Evolutionary conservation across 2,888 invertebrate species (phyloP), one percentile per base, ranked within the genome.

Genomic region (Imbricaverruca yamaguchii): DNA sequence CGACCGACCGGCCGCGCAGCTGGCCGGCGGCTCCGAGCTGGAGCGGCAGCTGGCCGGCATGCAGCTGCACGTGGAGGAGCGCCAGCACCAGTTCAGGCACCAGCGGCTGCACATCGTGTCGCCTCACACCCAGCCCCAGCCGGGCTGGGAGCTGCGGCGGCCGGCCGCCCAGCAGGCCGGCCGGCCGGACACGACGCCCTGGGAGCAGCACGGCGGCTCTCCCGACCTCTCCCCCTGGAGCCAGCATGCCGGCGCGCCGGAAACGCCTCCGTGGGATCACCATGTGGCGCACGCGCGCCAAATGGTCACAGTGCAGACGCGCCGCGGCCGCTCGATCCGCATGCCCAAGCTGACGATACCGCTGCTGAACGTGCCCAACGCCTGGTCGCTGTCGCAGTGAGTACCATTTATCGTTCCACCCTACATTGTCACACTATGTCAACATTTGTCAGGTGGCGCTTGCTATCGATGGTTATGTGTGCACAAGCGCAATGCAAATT

Each of bases 201-300:
- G 77, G 23, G 81, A 82, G 8, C 87, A 87, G 67, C 90, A 90
- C 84, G 86, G 92, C 21, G 90, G 90, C 84, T 90, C 94, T 81
- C 94, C 93, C 69, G 94, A 94, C 82, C 88, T 94, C 82, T 94
- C 94, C 84, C 93, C 93, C 0, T 93, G 93, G 86, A 92, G 92
- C 85, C 94, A 94, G 0, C 11, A 11, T 7, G 12, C 11, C 59
- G 59, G 59, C 59, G 90, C 90, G 83, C 89, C 90, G 0, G 39
- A 39, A 39, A 39, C 4, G 39, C 39, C 39, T 39, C 4, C 4
- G 39, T 39, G 39, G 39, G 39, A 39, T 39, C 39, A 39, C 39
- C 39, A 39, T 39, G 93, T 93, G 85, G 88, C 92, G 84, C 90
- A 88, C 90, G 39, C 89, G 89, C 69, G 82, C 23, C 83, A 83